phyloP scores from a whole-genome alignment of 2,888 invertebrate genomes.

The Nesidiocoris tenuis region DNA sequence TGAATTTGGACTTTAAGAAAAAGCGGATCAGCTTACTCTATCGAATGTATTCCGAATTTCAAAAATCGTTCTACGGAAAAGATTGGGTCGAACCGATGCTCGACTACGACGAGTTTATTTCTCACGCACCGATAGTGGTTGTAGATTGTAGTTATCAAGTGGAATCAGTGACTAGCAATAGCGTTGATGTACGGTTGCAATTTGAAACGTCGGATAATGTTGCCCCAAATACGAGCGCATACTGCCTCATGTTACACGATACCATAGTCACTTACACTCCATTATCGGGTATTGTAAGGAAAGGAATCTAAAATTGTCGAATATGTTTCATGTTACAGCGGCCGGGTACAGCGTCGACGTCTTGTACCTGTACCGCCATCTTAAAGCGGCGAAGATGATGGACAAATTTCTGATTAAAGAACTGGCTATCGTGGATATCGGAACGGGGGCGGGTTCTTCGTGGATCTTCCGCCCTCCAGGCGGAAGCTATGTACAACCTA shows the following conservation, averaged over 20 bases:
- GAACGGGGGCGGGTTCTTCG: background rate
- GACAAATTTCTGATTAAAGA: background rate
- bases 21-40: slow-evolving; percentile 13
- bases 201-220: slow-evolving; percentile 20
- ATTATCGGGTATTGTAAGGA: slow-evolving; percentile 6
- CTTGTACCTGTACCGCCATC: background rate
- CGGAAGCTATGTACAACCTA: background rate
- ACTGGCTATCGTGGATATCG: background rate
- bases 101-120: slow-evolving; percentile 16
- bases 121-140: background rate
- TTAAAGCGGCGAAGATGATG: background rate
- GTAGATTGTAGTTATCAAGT: slow-evolving; percentile 19
- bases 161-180: background rate
- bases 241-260: slow-evolving; percentile 44
- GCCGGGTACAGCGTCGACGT: background rate
- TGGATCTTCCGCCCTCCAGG: background rate
- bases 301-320: background rate
- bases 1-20: slow-evolving; percentile 27
- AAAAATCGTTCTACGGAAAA: slow-evolving; percentile 46
- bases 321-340: background rate
- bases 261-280: slow-evolving; percentile 42
- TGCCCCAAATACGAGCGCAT: slow-evolving; percentile 37
- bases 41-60: slow-evolving; percentile 24
- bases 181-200: slow-evolving; percentile 49
- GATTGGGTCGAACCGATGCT: slow-evolving; percentile 49